These are phyloP conservation scores for Chromis chromis DNA, from an alignment of 2,797 vertebrate species.

Conservation along the genomic window DNA sequence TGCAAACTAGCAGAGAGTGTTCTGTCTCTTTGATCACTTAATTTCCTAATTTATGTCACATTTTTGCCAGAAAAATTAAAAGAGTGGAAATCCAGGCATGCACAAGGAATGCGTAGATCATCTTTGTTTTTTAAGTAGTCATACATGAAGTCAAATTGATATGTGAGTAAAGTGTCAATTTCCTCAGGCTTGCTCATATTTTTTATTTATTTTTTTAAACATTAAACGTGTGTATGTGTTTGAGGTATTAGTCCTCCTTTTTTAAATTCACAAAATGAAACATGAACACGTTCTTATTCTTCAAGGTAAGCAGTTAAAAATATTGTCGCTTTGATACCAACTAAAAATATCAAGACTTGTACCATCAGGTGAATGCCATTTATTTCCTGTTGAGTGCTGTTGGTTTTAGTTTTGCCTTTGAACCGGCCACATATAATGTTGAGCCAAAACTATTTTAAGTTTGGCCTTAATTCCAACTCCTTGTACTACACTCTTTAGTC, in stretches of 20 bases:
- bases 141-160: no score
- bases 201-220: no score
- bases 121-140: no score
- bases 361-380: slow-evolving; percentile 1
- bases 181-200: no score
- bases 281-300: background rate
- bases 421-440: background rate
- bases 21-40: slow-evolving; percentile 11
- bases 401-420: background rate
- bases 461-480: background rate
- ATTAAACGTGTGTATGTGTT: no score
- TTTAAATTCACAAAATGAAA: background rate
- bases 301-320: background rate
- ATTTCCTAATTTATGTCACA: background rate
- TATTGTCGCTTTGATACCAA: background rate
- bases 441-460: slow-evolving; percentile 2
- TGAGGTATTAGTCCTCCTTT: background rate
- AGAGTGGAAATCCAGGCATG: background rate
- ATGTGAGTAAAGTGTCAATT: no score
- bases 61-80: no score
- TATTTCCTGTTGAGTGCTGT: background rate
- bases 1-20: background rate
- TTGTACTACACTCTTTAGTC: background rate
- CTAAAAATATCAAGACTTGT: background rate
- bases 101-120: background rate